These are phyloP conservation scores for Salvelinus alpinus DNA, from an alignment of 2,113 vertebrate genomes.

Conservation along the genomic window DNA sequence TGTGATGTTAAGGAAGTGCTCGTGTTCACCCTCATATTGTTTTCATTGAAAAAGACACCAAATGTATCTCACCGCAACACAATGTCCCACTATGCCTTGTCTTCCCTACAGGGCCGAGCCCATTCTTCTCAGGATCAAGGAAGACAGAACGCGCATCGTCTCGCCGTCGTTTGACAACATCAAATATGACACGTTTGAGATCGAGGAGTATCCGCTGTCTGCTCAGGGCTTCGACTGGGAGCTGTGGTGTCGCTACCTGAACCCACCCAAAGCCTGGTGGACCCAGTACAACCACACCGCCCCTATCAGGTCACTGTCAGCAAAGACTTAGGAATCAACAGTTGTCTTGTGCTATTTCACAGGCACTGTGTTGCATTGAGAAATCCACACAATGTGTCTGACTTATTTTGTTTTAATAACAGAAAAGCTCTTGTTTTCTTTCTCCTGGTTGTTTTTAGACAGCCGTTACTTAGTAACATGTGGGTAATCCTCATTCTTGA, in stretches of 20 bases:
- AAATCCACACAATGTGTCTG: background rate
- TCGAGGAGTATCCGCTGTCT: slow-evolving; percentile 75
- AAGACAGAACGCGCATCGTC: slow-evolving; percentile 63
- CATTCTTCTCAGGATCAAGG: slow-evolving; percentile 65
- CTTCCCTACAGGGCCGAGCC: slow-evolving; percentile 61
- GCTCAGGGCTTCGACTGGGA: slow-evolving; percentile 98
- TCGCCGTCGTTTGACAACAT: slow-evolving; percentile 71
- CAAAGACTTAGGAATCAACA: background rate
- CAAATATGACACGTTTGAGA: slow-evolving; percentile 55
- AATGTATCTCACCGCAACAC: background rate
- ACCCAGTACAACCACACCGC: slow-evolving; percentile 87
- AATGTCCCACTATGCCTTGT: background rate
- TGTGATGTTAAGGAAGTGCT: background rate
- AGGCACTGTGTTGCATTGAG: background rate
- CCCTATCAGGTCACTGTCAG: slow-evolving; percentile 83
- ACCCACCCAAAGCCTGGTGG: slow-evolving; percentile 96
- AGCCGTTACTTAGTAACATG: background rate
- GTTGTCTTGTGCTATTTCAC: background rate
- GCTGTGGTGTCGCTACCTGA: slow-evolving; percentile 95
- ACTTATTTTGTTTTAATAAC: slow-evolving; percentile 46
- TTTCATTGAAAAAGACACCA: background rate
- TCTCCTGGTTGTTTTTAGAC: background rate
- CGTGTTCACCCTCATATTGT: background rate
- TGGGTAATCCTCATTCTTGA: background rate
- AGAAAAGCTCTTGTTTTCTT: slow-evolving; percentile 8